A percentile compares a stretch with the other conserved stretches of the same genome.
These are phyloP conservation scores for Strix aluco DNA, from an alignment of 2,113 vertebrate species.

Conservation along the genomic window DNA sequence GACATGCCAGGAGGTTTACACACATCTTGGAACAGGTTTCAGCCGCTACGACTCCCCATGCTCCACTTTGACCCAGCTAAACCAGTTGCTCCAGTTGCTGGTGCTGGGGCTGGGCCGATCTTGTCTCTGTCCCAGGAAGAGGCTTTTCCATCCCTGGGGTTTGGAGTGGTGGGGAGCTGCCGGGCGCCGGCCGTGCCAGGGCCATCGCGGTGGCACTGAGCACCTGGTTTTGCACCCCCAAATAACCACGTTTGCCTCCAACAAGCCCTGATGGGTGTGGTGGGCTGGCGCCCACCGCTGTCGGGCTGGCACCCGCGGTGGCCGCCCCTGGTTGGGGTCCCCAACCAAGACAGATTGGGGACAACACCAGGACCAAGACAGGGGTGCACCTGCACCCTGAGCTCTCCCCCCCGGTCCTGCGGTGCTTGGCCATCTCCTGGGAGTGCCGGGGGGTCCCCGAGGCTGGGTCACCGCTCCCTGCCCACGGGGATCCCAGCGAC, in stretches of 20 bases:
- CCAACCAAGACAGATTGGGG: not conserved
- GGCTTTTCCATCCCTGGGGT: not conserved
- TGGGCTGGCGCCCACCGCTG: not conserved
- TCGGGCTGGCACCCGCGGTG: not conserved
- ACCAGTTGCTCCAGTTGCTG: conserved; percentile 51
- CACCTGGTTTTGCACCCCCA: not conserved
- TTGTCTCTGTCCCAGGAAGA: not conserved
- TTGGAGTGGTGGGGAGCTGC: not conserved
- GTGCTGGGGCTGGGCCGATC: not conserved
- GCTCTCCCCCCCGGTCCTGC: fast-evolving
- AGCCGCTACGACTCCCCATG: not conserved
- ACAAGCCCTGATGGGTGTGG: fast-evolving
- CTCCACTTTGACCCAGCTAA: conserved; percentile 27
- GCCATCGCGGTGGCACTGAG: fast-evolving
- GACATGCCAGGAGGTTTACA: conserved; percentile 31
- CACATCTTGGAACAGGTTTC: conserved; percentile 22
- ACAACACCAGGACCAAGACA: not conserved
- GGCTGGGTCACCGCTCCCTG: not conserved
- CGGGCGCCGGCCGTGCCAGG: fast-evolving
- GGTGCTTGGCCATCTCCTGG: not conserved
- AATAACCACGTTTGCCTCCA: fast-evolving
- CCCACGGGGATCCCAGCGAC: fast-evolving
- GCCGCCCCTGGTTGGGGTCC: fast-evolving
- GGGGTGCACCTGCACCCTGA: fast-evolving
- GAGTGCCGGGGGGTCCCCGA: fast-evolving